A percentile compares a stretch with the other conserved stretches of the same genome.
Evolutionary conservation across 2,888 invertebrate species (phyloP).

Genomic region (Rhamphomyia laevipes): DNA sequence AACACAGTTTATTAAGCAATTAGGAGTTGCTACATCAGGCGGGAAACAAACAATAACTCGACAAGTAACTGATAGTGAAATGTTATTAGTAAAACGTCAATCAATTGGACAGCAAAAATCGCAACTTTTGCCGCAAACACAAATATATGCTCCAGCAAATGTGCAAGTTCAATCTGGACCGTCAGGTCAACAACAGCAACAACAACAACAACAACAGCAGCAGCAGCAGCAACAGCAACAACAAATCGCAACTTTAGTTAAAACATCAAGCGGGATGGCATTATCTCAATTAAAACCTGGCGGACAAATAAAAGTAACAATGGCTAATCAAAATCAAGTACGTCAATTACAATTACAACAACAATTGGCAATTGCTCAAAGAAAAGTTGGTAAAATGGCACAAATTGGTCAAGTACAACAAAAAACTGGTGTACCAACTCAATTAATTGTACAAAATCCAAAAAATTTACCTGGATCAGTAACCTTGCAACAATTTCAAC

Average conservation of each 20-base stretch:
- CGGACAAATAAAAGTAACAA: conserved; percentile 40
- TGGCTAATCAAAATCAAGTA: conserved; percentile 51
- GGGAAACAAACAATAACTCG: conserved; percentile 40
- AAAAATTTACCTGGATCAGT: conserved; percentile 45
- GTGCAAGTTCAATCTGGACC: conserved; percentile 31
- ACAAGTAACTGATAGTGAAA: conserved; percentile 46
- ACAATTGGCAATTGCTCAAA: conserved; percentile 42
- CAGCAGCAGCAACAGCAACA: conserved; percentile 26
- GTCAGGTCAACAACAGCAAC: conserved; percentile 26
- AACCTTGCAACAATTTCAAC: conserved; percentile 63
- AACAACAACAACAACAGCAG: conserved; percentile 26
- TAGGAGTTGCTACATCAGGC: conserved; percentile 19
- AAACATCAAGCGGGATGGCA: conserved; percentile 38
- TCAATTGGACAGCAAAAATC: conserved; percentile 34
- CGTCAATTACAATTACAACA: conserved; percentile 52
- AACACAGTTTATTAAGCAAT: conserved; percentile 36
- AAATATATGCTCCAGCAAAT: conserved; percentile 47
- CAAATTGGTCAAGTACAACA: conserved; percentile 34
- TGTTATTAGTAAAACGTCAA: conserved; percentile 47
- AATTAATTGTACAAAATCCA: conserved; percentile 59
- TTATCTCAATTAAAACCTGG: conserved; percentile 36
- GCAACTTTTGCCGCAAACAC: conserved; percentile 40
- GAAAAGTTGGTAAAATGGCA: conserved; percentile 51
- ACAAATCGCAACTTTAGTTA: conserved; percentile 34
- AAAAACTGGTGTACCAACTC: conserved; percentile 45